Base-by-base conservation (phyloP, 2,113 vertebrate species). In the Mohoua ochrocephala region DNA sequence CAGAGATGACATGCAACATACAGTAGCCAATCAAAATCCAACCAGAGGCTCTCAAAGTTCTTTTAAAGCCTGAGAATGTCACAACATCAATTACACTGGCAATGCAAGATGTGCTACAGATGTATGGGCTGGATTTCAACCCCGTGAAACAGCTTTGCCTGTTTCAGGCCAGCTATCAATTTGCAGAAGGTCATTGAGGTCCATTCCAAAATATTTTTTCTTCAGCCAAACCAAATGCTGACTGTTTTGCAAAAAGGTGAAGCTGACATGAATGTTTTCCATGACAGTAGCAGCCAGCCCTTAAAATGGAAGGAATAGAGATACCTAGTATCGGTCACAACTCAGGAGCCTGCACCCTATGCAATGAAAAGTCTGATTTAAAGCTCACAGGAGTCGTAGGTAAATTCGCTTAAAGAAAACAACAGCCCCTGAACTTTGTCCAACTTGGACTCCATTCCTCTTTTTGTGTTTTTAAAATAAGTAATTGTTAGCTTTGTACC, bases 171-270 rank as follows among this genome's bases (percentile, higher is more conserved):
- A 3, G 54, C 88, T 96, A 90, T 94, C 95, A 92, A 27, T 83
- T 94, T 92, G 80, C 88, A 94, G 79, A 71, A 95, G 95, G 91
- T 95, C 92, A 71, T 31, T 56, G 44, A 91, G 77, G 90, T 81
- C 73, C 52, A 22, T 81, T 93, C 67, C 71, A 94, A 96, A 97
- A 84, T 68, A 84, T 47, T 84, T 95, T 92, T 91, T 87, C 85
- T 92, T 94, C 88, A 78, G 92, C 79, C 79, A 93, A 92, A 84
- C n/a, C 60, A 91, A 94, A 94, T 61, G 49, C 73, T 84, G 88
- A 23, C 49, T 93, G 82, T 95, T 97, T 92, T 95, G 56, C 52
- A 75, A 61, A 86, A 93, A 93, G 96, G 85, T 96, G 76, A 92
- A 91, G 86, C 60, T 84, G 73, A 94, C 30, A 44, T 49, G 60